Evolutionary conservation across 2,888 invertebrate genomes (phyloP), one percentile per base, ranked within the genome.

Genomic region (Maniola hyperantus): DNA sequence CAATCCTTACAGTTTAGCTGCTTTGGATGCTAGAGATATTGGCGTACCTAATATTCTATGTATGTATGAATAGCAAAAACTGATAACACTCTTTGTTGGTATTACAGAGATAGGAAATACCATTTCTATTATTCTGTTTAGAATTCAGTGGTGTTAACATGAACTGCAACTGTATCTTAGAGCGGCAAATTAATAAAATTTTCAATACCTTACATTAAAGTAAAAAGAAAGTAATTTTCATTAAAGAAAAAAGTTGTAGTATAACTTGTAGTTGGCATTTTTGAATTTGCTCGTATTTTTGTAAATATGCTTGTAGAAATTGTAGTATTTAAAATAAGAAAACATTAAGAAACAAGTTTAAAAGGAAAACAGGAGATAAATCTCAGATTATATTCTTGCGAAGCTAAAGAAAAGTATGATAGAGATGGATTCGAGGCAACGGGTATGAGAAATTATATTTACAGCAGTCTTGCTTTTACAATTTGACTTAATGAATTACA

Each of bases 381-480:
- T 55, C 33, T 53, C 36, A 55, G 54, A 34, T 55, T n/a, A 55
- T 36, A 55, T 55, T 55, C 15, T 55, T 55, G 18, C 36, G 39
- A 11, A 51, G 11, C 26, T 18, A 51, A 18, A 51, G 26, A 55
- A 39, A 55, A 55, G 18, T 11, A 11, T 55, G 36, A 39, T 55
- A 36, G 18, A 55, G 39, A 39, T 5, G 18, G 36, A 55, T 55
- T 55, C 15, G 36, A 55, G 55, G 39, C 15, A 39, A 55, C 15
- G 36, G 50, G 50, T 20, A 26, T 10, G 26, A 26, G 20, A 20
- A 54, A 36, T 15, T 34, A 54, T 54, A 10, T 4, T 15, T 8
- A 26, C 5, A 15, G 10, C 4, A 34, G 7, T 36, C 15, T 54
- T 36, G 34, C 26, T 36, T 36, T 34, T 8, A 54, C 54, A 34